Base-by-base conservation (phyloP, 2,113 vertebrate genomes). In the Seriola rivoliana region DNA sequence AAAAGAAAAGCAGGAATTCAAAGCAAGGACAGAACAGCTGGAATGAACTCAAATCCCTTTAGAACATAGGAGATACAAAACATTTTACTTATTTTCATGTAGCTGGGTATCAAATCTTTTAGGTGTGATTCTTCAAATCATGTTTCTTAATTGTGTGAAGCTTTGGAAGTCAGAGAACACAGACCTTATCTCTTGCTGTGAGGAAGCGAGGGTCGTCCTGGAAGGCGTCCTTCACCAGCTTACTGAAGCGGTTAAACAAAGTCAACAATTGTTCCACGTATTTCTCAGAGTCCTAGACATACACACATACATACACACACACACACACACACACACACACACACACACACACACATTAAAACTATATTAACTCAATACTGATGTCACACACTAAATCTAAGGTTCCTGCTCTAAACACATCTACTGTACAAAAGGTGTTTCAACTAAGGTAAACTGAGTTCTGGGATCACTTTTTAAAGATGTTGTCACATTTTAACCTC, bases 131-230 rank as follows among this genome's bases (percentile, higher is more conserved):
- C 19, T 14, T 12, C 12, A 32, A 25, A 2, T 9, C 8, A 21
- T 14, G 17, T 21, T 32, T 10, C 21, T 29, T 29, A 17, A 21
- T 9, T 58, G 19, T 54, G 44, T 13, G 1, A 19, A 8, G 1
- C 8, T n/a, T 36, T 36, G 48, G 21, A 3, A 7, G 55, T 57
- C 1, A 9, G 5, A 17, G 6, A 40, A 54, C 58, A 79, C 88
- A 10, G 21, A 92, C 98, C 95, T 99, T 99, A 90, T 99, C 98
- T 95, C 98, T 96, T 66, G 97, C 98, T 78, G 98, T 99, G 86
- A 99, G 97, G 95, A 99, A 99, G 87, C 98, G 96, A 64, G 98
- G 98, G 91, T 99, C 98, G 78, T 99, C 98, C 75, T 98, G 98
- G 91, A 99, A 99, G 74, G 98, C 98, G 91, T 99, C 98, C 94